phyloP scores from a whole-genome alignment of 2,113 vertebrate genomes.

The Anser cygnoides region DNA sequence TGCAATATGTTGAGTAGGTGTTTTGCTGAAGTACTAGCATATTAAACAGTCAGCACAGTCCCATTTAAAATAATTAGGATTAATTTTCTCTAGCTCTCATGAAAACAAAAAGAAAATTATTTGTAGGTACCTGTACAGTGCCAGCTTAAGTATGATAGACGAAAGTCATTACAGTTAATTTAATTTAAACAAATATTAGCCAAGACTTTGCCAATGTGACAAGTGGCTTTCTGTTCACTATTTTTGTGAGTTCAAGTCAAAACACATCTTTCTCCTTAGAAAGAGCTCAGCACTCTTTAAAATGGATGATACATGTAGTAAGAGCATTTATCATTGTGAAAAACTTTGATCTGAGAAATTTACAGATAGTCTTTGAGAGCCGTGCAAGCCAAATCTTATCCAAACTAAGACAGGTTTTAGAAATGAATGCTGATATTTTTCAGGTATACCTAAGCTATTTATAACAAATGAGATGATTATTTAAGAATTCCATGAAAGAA shows the following conservation, averaged over 20 bases:
- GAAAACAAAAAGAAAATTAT: slow-evolving; percentile 40
- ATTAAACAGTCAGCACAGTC: slow-evolving; percentile 19
- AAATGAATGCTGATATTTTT: background rate
- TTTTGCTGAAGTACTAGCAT: slow-evolving; percentile 45
- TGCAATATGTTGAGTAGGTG: slow-evolving; percentile 45
- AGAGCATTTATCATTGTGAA: background rate
- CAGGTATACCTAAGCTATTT: background rate
- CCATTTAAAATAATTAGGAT: slow-evolving; percentile 48
- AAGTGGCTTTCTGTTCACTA: background rate
- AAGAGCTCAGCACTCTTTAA: background rate
- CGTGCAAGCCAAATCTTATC: background rate
- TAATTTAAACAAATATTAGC: slow-evolving; percentile 19
- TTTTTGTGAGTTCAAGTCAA: background rate
- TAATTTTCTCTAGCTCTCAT: slow-evolving; percentile 42
- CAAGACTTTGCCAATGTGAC: background rate
- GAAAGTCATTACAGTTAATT: slow-evolving; percentile 29
- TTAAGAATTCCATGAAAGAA: background rate
- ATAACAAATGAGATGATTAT: background rate
- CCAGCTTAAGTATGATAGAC: background rate
- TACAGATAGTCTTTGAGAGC: background rate
- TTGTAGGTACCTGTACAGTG: background rate
- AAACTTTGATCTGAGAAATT: background rate
- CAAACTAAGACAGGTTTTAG: background rate
- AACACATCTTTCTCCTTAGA: background rate
- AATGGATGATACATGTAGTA: background rate